These are phyloP conservation scores for Gadopsis marmoratus DNA, from an alignment of 2,797 vertebrate genomes.

Conservation along the genomic window DNA sequence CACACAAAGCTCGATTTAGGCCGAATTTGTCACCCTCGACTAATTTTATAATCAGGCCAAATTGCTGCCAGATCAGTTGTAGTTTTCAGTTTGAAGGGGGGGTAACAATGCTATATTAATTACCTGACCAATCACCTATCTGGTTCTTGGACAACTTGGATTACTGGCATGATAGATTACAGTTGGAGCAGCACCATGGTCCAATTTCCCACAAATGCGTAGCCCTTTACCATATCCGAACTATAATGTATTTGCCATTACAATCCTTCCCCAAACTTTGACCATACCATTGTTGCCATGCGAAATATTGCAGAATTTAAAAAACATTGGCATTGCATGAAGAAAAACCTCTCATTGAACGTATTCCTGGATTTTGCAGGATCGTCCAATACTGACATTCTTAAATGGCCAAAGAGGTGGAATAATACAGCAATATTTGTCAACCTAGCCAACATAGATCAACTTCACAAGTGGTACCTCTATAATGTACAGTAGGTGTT, in stretches of 20 bases:
- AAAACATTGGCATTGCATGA: not conserved
- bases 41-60: not conserved
- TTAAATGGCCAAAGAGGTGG: not conserved
- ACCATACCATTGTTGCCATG: not conserved
- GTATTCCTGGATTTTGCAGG: slow-evolving; percentile 4
- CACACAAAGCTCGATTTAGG: no score
- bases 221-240: not conserved
- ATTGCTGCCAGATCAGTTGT: not conserved
- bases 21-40: not conserved
- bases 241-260: not conserved
- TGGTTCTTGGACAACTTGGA: not conserved
- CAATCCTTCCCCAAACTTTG: not conserved
- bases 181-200: not conserved
- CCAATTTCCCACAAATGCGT: not conserved
- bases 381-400: not conserved
- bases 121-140: not conserved
- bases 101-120: not conserved
- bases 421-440: slow-evolving; percentile 16
- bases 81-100: not conserved
- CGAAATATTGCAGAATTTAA: not conserved
- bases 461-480: slow-evolving; percentile 26
- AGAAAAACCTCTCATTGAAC: not conserved
- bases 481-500: slow-evolving; percentile 4
- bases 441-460: slow-evolving; percentile 11
- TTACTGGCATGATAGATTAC: not conserved